Evolutionary conservation across 1,140 invertebrate species (phyloP).

Genomic region (Proctacanthus coquilletti): DNA sequence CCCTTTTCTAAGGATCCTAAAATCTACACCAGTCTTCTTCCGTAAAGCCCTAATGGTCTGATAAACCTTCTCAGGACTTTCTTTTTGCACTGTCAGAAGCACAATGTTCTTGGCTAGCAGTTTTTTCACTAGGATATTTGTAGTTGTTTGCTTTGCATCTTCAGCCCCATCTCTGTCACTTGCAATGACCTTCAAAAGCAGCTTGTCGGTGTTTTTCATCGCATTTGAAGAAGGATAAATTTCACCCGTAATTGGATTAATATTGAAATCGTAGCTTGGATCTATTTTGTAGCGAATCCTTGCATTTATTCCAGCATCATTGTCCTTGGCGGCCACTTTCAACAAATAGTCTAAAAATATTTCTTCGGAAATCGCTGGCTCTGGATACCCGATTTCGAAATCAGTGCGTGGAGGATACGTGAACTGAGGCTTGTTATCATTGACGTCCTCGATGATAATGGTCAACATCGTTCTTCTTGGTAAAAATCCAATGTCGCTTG

Average conservation of each 20-base stretch:
- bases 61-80: conserved; percentile 4
- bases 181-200: conserved; percentile 8
- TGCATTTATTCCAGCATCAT: conserved; percentile 8
- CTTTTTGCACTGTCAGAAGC: conserved; percentile 4
- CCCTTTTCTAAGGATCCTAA: conserved; percentile 4
- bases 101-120: conserved; percentile 8
- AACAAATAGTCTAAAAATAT: conserved; percentile 7
- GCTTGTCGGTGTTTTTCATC: neutral
- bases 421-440: conserved; percentile 9
- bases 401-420: neutral
- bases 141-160: neutral
- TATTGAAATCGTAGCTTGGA: conserved; percentile 5
- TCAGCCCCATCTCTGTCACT: conserved; percentile 11
- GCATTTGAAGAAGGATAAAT: conserved; percentile 5
- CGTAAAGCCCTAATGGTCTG: neutral
- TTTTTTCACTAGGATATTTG: conserved; percentile 8
- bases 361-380: neutral
- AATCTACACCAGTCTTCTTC: neutral
- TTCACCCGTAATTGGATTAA: conserved; percentile 6
- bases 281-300: conserved; percentile 6
- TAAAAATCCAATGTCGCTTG: conserved; percentile 2
- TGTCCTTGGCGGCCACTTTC: conserved; percentile 5
- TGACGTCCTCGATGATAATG: conserved; percentile 7
- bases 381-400: conserved; percentile 7
- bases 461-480: conserved; percentile 1